Conservation (phyloP, 2,888 invertebrate species). For the Bombyx huttoni region DNA sequence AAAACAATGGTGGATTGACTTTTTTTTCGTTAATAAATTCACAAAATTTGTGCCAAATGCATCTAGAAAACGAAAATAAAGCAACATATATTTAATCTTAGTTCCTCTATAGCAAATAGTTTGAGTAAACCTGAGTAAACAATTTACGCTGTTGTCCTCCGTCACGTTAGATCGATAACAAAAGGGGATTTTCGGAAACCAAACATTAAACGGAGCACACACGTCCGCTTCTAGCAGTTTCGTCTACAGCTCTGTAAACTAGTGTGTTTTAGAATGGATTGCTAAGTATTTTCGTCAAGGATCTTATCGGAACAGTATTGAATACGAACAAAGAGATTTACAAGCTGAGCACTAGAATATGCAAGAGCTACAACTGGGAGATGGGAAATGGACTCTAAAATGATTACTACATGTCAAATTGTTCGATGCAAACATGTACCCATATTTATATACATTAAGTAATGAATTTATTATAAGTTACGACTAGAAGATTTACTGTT, state of each 20-base stretch:
- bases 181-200: slow-evolving; percentile 12
- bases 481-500: no score
- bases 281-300: slow-evolving; percentile 35
- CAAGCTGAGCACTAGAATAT: background rate
- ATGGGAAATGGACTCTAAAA: no score
- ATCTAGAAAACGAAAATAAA: background rate
- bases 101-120: background rate
- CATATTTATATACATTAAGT: no score
- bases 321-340: slow-evolving; percentile 6
- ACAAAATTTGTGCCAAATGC: no score
- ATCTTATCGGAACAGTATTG: slow-evolving; percentile 17
- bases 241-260: slow-evolving; percentile 56
- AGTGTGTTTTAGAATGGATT: slow-evolving; percentile 26
- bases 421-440: no score
- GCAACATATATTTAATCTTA: background rate
- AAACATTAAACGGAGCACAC: slow-evolving; percentile 19
- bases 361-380: background rate
- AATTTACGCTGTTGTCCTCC: background rate
- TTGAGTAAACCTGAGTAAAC: background rate
- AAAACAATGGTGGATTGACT: no score
- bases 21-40: no score
- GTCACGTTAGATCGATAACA: slow-evolving; percentile 9
- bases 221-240: slow-evolving; percentile 33
- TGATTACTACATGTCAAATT: no score
- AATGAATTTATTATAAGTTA: no score